A percentile compares a stretch with the other conserved stretches of the same genome.
Evolutionary conservation across 2,113 vertebrate genomes (phyloP).

Genomic region (Centropus unirufus): DNA sequence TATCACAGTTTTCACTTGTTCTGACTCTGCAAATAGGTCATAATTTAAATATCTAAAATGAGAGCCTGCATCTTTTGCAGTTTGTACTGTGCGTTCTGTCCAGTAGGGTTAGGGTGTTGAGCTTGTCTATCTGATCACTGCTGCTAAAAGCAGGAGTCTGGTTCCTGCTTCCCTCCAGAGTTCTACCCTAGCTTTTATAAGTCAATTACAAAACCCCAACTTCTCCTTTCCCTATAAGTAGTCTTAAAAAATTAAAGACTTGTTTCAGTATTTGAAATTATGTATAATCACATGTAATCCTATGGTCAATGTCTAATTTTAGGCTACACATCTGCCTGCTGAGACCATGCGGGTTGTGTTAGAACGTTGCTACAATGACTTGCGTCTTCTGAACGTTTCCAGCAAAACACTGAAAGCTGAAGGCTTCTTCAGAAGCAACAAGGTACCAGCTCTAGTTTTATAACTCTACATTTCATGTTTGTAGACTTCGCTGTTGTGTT

Average conservation of each 20-base stretch:
- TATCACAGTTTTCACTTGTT: background rate
- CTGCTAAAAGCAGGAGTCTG: background rate
- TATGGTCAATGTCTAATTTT: background rate
- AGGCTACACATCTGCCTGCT: constrained; percentile 86
- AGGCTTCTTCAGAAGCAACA: constrained; percentile 99
- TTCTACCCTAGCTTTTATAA: background rate
- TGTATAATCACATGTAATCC: accelerated
- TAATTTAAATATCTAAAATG: background rate
- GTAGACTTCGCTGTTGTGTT: background rate
- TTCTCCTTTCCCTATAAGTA: background rate
- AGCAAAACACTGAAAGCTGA: constrained; percentile 97
- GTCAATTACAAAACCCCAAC: background rate
- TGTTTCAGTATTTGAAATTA: background rate
- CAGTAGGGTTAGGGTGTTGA: background rate
- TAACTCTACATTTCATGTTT: background rate
- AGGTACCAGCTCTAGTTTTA: constrained; percentile 75
- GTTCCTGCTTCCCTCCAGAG: background rate
- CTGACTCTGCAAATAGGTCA: background rate
- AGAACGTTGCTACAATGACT: constrained; percentile 96
- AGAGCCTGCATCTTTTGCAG: background rate
- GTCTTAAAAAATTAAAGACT: background rate
- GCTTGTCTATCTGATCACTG: background rate
- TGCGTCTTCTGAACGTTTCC: constrained; percentile 89
- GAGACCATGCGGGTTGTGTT: constrained; percentile 95
- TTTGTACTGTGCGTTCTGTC: background rate